Evolutionary conservation across 2,113 vertebrate genomes (phyloP).

Genomic region (Corapipo altera): DNA sequence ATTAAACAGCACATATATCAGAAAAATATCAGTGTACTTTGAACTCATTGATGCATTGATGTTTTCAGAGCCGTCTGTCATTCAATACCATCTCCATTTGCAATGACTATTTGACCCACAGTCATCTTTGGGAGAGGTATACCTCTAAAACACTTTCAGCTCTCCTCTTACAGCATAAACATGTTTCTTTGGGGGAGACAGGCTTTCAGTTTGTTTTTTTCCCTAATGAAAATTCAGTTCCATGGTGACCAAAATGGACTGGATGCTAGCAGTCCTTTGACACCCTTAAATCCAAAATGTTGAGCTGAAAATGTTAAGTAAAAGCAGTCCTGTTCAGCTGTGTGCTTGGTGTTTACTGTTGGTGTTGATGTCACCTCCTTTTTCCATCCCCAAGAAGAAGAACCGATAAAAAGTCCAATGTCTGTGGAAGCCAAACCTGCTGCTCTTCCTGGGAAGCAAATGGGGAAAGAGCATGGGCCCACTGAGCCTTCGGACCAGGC

Average conservation of each 20-base stretch:
- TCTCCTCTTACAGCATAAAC: slow-evolving; percentile 52
- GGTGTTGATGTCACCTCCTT: slow-evolving; percentile 90
- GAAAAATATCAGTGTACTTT: slow-evolving; percentile 42
- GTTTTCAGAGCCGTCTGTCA: slow-evolving; percentile 57
- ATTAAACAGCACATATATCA: slow-evolving; percentile 62
- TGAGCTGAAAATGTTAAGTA: slow-evolving; percentile 71
- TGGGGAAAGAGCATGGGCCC: slow-evolving; percentile 81
- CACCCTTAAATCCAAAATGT: not conserved
- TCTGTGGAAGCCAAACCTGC: slow-evolving; percentile 82
- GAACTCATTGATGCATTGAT: slow-evolving; percentile 9
- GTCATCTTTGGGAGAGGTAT: slow-evolving; percentile 57
- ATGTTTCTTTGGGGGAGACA: not conserved
- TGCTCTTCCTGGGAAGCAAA: slow-evolving; percentile 83
- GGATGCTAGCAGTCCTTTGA: not conserved
- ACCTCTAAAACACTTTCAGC: slow-evolving; percentile 81
- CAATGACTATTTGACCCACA: slow-evolving; percentile 41
- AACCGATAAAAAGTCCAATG: slow-evolving; percentile 84
- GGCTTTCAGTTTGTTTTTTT: not conserved
- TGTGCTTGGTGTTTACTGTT: slow-evolving; percentile 79
- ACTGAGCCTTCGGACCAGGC: slow-evolving; percentile 78
- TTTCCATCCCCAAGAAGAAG: slow-evolving; percentile 75
- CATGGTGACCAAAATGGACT: not conserved
- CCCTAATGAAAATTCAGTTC: not conserved
- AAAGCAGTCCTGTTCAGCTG: slow-evolving; percentile 37
- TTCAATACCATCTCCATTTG: slow-evolving; percentile 39